Evolutionary conservation across 1,140 invertebrate genomes (phyloP).

Genomic region (Daktulosphaira vitifoliae): DNA sequence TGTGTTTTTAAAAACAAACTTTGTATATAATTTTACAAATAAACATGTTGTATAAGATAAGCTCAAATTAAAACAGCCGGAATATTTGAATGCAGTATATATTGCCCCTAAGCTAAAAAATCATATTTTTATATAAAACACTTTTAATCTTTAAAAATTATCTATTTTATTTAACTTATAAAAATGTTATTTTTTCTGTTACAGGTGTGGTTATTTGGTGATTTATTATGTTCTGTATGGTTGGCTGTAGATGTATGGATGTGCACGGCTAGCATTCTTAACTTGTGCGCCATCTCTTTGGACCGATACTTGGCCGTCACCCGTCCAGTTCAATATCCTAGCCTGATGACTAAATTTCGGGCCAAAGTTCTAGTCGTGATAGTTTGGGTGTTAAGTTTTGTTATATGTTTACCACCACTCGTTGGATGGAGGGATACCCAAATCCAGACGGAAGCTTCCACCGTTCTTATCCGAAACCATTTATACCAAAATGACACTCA

Average conservation of each 20-base stretch:
- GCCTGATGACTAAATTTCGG: slow-evolving; percentile 79
- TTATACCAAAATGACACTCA: slow-evolving; percentile 21
- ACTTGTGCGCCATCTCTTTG: slow-evolving; percentile 81
- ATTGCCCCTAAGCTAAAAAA: too few relatives aligned
- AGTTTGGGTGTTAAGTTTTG: slow-evolving; percentile 90
- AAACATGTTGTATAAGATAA: too few relatives aligned
- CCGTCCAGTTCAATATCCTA: slow-evolving; percentile 83
- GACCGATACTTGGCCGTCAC: slow-evolving; percentile 94
- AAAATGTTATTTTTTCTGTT: slow-evolving; percentile 40
- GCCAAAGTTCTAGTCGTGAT: slow-evolving; percentile 80
- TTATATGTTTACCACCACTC: slow-evolving; percentile 92
- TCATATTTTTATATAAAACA: too few relatives aligned
- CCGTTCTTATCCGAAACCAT: slow-evolving; percentile 22
- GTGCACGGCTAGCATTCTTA: slow-evolving; percentile 91
- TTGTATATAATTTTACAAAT: too few relatives aligned
- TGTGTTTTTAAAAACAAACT: too few relatives aligned
- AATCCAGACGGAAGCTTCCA: background rate
- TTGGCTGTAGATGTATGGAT: slow-evolving; percentile 92
- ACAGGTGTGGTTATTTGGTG: slow-evolving; percentile 85
- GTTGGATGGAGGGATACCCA: slow-evolving; percentile 82
- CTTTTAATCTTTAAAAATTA: too few relatives aligned
- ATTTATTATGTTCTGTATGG: slow-evolving; percentile 87
- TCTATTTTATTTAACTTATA: too few relatives aligned
- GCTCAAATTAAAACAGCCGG: too few relatives aligned
- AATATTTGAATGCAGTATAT: too few relatives aligned